Conservation (phyloP, 2,113 vertebrate genomes). For the Malaclemys terrapin region DNA sequence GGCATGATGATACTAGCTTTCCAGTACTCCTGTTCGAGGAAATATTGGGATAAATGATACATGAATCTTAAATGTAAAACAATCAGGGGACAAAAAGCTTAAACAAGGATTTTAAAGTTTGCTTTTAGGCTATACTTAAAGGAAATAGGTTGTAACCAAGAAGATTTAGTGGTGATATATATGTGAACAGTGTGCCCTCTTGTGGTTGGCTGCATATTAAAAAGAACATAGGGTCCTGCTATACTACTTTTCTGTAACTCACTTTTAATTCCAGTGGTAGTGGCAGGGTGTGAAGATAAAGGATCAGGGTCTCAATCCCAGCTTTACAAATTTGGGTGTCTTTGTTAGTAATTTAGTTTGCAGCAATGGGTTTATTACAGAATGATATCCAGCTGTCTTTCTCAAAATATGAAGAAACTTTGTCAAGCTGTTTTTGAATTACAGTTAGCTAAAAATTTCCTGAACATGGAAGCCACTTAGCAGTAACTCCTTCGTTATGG, state of each 20-base stretch:
- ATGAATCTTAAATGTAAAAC: conserved; percentile 15
- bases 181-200: background rate
- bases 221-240: background rate
- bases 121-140: background rate
- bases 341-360: conserved; percentile 19
- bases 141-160: background rate
- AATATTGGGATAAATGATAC: background rate
- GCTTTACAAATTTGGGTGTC: background rate
- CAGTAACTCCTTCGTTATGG: background rate
- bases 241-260: background rate
- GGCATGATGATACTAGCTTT: fast-evolving
- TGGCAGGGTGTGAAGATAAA: background rate
- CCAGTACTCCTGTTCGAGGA: background rate
- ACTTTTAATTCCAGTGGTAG: background rate
- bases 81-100: background rate
- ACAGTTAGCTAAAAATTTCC: background rate
- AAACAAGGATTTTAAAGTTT: background rate
- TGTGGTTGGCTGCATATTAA: conserved; percentile 13
- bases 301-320: background rate
- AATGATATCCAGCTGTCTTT: background rate
- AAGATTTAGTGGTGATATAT: background rate
- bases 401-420: background rate
- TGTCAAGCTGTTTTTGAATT: background rate
- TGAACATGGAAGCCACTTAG: background rate
- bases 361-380: background rate